Evolutionary conservation across 2,888 invertebrate genomes (phyloP).

Genomic region (Ethmia dodecea): DNA sequence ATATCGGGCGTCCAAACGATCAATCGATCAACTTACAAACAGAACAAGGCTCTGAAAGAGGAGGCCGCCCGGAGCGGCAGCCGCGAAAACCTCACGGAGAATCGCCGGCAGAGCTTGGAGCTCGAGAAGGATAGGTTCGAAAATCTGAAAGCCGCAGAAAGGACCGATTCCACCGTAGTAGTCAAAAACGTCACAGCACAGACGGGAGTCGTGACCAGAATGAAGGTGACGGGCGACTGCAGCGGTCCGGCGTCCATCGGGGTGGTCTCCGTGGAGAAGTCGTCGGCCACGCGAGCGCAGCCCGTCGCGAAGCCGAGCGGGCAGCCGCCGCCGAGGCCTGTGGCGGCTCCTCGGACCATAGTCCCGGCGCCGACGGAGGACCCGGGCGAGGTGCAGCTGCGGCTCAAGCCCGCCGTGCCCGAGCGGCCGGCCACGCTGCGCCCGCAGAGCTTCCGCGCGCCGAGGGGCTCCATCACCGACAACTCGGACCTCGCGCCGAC

Average conservation of each 20-base stretch:
- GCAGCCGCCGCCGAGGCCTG: constrained; percentile 73
- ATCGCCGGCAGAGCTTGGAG: constrained; percentile 74
- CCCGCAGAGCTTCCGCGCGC: constrained; percentile 73
- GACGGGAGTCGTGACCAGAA: constrained; percentile 56
- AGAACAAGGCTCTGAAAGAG: constrained; percentile 66
- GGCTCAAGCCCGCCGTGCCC: constrained; percentile 88
- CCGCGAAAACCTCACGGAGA: constrained; percentile 60
- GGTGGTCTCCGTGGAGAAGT: constrained; percentile 27
- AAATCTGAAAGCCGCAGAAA: constrained; percentile 30
- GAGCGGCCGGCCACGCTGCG: constrained; percentile 85
- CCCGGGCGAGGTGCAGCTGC: constrained; percentile 66
- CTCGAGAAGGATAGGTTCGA: constrained; percentile 70
- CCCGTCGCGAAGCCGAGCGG: constrained; percentile 57
- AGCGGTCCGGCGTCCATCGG: constrained; percentile 57
- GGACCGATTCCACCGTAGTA: constrained; percentile 43
- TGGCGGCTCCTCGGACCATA: constrained; percentile 66
- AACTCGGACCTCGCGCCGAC: constrained; percentile 44
- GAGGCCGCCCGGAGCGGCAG: constrained; percentile 56
- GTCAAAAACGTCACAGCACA: constrained; percentile 64
- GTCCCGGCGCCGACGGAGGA: constrained; percentile 29
- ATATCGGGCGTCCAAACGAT: constrained; percentile 78
- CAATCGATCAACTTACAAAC: constrained; percentile 77
- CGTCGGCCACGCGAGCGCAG: constrained; percentile 31
- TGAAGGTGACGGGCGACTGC: constrained; percentile 42
- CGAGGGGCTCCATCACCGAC: constrained; percentile 43